Evolutionary conservation across 2,888 invertebrate genomes (phyloP).

Genomic region (Macrosoma leucophasiata): DNA sequence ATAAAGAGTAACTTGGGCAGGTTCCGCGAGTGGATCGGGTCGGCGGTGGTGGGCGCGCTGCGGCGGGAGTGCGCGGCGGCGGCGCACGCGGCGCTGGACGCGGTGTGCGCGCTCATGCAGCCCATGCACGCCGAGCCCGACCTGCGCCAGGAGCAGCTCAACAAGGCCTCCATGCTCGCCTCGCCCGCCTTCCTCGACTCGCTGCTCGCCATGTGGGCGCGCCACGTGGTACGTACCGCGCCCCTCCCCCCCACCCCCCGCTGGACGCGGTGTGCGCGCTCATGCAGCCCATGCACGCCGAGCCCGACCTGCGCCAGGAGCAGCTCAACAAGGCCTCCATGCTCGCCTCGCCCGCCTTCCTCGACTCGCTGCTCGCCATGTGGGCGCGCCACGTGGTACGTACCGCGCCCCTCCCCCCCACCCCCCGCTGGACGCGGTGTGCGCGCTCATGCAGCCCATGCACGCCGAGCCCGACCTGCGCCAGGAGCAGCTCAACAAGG

Average conservation of each 20-base stretch:
- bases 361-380: constrained; percentile 95
- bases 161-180: constrained; percentile 96
- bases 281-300: constrained; percentile 98
- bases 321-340: constrained; percentile 98
- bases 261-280: constrained; percentile 98
- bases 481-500: constrained; percentile 98
- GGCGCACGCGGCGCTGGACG: constrained; percentile 97
- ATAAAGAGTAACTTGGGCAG: constrained; percentile 72
- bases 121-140: constrained; percentile 99
- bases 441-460: constrained; percentile 99
- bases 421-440: constrained; percentile 97
- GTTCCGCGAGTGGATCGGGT: constrained; percentile 96
- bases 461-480: constrained; percentile 96
- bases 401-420: constrained; percentile 85
- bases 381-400: constrained; percentile 95
- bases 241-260: constrained; percentile 86
- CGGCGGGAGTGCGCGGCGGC: constrained; percentile 93
- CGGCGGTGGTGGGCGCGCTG: constrained; percentile 92
- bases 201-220: constrained; percentile 95
- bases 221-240: constrained; percentile 86
- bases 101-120: constrained; percentile 98
- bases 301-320: constrained; percentile 97
- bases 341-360: constrained; percentile 91
- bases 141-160: constrained; percentile 96
- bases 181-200: constrained; percentile 94